These are phyloP conservation scores for Volucella bombylans DNA, from an alignment of 2,888 invertebrate genomes.

Conservation along the genomic window DNA sequence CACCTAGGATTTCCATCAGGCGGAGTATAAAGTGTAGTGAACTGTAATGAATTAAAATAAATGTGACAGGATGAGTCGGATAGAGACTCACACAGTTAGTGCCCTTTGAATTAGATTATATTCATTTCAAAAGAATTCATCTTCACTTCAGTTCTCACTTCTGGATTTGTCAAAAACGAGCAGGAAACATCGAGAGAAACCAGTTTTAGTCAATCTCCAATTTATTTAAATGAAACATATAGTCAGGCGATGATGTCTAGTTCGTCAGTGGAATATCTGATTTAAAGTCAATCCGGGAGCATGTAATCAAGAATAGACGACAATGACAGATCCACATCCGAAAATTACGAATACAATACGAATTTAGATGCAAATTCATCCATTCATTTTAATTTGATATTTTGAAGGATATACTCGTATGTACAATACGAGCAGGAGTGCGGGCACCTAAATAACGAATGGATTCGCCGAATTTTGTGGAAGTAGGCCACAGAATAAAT, in stretches of 20 bases:
- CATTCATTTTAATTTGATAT: no score
- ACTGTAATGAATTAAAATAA: conserved; percentile 27
- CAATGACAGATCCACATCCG: no score
- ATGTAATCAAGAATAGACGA: no score
- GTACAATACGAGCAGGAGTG: no score
- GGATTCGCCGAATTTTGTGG: no score
- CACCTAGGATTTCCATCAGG: no score
- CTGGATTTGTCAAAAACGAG: background rate
- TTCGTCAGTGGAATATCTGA: background rate
- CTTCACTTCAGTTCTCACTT: background rate
- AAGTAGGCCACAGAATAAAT: no score
- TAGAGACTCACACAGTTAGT: background rate
- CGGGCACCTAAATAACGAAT: no score
- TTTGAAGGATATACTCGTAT: no score
- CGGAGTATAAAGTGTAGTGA: background rate
- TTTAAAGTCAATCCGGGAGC: background rate
- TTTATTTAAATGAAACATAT: background rate
- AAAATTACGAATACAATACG: no score
- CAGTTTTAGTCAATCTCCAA: background rate
- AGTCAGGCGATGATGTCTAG: no score
- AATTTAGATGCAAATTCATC: no score
- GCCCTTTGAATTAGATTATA: background rate
- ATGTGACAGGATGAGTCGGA: background rate
- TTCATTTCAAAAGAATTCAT: background rate
- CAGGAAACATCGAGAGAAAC: background rate